A percentile compares a stretch with the other conserved stretches of the same genome.
phyloP scores from a whole-genome alignment of 2,888 invertebrate species.

The Lymantria dispar region DNA sequence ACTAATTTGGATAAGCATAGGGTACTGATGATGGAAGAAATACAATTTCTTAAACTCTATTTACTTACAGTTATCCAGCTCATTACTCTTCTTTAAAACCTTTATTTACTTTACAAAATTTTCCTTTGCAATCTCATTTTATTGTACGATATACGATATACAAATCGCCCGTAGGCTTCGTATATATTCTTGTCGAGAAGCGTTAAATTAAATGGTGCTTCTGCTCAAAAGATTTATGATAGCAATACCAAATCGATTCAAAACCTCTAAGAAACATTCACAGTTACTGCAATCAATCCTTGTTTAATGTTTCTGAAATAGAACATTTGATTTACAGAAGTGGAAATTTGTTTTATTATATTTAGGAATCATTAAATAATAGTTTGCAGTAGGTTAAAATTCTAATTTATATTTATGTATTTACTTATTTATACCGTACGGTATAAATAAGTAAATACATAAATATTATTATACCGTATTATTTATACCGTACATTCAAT shows the following conservation, averaged over 20 bases:
- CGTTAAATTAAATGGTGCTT: conserved; percentile 62
- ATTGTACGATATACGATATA: conserved; percentile 47
- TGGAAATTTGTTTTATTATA: conserved; percentile 5
- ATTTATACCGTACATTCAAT: too few relatives aligned
- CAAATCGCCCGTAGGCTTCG: conserved; percentile 51
- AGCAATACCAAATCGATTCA: conserved; percentile 61
- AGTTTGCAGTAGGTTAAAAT: background rate
- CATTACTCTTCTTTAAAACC: too few relatives aligned
- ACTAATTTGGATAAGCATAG: too few relatives aligned
- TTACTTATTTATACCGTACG: too few relatives aligned
- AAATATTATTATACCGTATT: too few relatives aligned
- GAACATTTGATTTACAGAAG: conserved; percentile 22
- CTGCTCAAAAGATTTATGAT: conserved; percentile 64
- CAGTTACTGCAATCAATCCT: conserved; percentile 28
- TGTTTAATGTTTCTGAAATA: conserved; percentile 30
- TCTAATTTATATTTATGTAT: too few relatives aligned
- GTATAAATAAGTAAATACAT: too few relatives aligned
- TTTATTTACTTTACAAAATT: background rate
- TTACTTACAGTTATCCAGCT: too few relatives aligned
- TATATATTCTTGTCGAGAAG: conserved; percentile 61
- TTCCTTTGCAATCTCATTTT: conserved; percentile 2
- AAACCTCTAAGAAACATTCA: conserved; percentile 45
- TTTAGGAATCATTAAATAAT: background rate
- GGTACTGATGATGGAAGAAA: too few relatives aligned
- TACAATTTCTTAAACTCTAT: too few relatives aligned